Percentiles rank a stretch among this genome's conserved stretches.
Conservation (phyloP, 2,888 invertebrate genomes). For the Platerodrilus igneus region DNA sequence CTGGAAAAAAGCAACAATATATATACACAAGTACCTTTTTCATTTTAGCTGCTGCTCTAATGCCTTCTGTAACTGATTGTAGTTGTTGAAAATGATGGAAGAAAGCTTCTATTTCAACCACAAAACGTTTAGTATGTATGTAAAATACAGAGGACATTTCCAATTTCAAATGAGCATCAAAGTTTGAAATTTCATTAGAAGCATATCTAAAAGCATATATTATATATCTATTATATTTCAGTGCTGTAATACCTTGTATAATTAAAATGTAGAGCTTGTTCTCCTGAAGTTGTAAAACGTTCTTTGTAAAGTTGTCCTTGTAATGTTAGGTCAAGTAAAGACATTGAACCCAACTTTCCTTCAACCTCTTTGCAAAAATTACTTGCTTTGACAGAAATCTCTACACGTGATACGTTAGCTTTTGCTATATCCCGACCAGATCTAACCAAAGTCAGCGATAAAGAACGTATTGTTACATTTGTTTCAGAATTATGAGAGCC, state of each 20-base stretch:
- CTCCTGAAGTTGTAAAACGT: constrained; percentile 73
- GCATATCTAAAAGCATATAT: constrained; percentile 52
- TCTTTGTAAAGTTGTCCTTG: constrained; percentile 77
- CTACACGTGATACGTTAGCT: constrained; percentile 66
- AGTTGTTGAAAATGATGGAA: constrained; percentile 79
- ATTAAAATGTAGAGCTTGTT: constrained; percentile 75
- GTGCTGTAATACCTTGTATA: constrained; percentile 50
- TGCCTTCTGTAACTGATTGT: constrained; percentile 67
- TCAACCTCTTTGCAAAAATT: constrained; percentile 52
- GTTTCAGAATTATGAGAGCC: constrained; percentile 46
- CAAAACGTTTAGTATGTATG: constrained; percentile 90
- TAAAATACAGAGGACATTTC: constrained; percentile 90
- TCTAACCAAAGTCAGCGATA: constrained; percentile 73
- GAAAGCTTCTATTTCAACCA: constrained; percentile 83
- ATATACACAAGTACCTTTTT: constrained; percentile 52
- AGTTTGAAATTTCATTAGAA: constrained; percentile 53
- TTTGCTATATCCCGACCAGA: constrained; percentile 74
- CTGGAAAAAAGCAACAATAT: too few species aligned
- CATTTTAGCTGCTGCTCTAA: constrained; percentile 60
- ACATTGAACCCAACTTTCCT: constrained; percentile 75
- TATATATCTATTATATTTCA: background rate
- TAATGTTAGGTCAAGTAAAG: constrained; percentile 73
- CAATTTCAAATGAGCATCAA: constrained; percentile 68
- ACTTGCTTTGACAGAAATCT: constrained; percentile 46
- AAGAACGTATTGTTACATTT: constrained; percentile 64